Conservation (phyloP, 2,888 invertebrate species). For the Agrotis exclamationis region DNA sequence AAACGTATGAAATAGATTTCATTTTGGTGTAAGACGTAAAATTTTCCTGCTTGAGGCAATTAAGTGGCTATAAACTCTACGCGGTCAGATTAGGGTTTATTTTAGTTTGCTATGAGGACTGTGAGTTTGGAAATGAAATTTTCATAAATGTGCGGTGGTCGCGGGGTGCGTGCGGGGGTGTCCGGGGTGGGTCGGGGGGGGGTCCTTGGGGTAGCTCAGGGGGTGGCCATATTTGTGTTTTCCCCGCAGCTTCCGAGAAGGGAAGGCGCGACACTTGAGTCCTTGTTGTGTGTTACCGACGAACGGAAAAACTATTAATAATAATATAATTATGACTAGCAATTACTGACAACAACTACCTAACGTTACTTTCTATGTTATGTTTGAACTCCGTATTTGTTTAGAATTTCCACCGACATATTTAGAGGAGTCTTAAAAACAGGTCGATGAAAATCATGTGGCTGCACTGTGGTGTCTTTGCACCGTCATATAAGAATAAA, state of each 20-base stretch:
- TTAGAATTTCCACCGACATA: not conserved
- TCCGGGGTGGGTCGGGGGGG: conserved; percentile 34
- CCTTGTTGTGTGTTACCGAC: conserved; percentile 78
- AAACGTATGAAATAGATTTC: conserved; percentile 74
- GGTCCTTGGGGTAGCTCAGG: conserved; percentile 34
- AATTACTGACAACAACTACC: conserved; percentile 59
- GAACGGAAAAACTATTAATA: conserved; percentile 85
- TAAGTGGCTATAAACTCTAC: conserved; percentile 85
- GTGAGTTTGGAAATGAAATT: conserved; percentile 88
- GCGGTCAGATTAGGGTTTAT: conserved; percentile 82
- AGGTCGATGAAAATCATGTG: too few relatives aligned
- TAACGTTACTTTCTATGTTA: conserved; percentile 5
- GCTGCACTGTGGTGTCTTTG: too few relatives aligned
- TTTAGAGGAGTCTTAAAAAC: too few relatives aligned
- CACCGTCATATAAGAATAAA: not conserved
- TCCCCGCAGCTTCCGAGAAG: conserved; percentile 82
- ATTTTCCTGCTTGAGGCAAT: conserved; percentile 76
- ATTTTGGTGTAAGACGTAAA: conserved; percentile 71
- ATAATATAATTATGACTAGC: conserved; percentile 84
- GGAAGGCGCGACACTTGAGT: conserved; percentile 81
- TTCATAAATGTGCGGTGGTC: conserved; percentile 84
- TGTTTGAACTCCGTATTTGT: not conserved
- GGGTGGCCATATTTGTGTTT: conserved; percentile 83
- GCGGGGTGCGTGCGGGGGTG: conserved; percentile 52
- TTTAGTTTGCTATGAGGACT: conserved; percentile 78